Evolutionary conservation across 2,888 invertebrate species (phyloP), one percentile per base, ranked within the genome.

Genomic region (Tyria jacobaeae): DNA sequence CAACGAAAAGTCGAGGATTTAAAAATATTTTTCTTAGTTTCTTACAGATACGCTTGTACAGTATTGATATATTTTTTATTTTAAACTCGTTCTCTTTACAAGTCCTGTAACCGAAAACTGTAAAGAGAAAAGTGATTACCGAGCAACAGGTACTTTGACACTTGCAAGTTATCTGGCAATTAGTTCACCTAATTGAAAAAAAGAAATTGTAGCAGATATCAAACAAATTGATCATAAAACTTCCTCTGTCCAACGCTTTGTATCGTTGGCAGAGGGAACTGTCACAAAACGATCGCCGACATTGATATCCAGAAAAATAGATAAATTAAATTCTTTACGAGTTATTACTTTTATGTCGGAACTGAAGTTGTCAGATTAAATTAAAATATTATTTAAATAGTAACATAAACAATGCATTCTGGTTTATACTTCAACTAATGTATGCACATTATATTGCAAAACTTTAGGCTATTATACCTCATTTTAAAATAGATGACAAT

Each of bases 91-190:
- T n/a, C n/a, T n/a, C n/a, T n/a, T n/a, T n/a, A n/a, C n/a, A n/a
- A n/a, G 14, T 2, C 35, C 3, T 34, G 9, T 34, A 2, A 41
- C n/a, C 60, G n/a, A n/a, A 60, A 65, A 24, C n/a, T 44, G 21
- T 50, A 21, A 69, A 39, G 15, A 12, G 24, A 10, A 24, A 10
- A 15, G n/a, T 6, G 44, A 57, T 35, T 31, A 41, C 39, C 6
- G 12, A 49, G 62, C 59, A 71, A 75, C 72, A 63, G 53, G 66
- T 56, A 25, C 17, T n/a, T 14, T 17, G 39, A 37, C 39, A 10
- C 24, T 47, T 50, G 39, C 58, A 37, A 59, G 52, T 37, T 68
- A 60, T 62, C 39, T 27, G 63, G 49, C 35, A 57, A 74, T 60
- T 74, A 68, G 44, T 41, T 48, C 49, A 6, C 39, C 35, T 47